Percentiles rank a stretch among this genome's conserved stretches.
Conservation (phyloP, 2,797 vertebrate genomes). For the Sternotherus odoratus region DNA sequence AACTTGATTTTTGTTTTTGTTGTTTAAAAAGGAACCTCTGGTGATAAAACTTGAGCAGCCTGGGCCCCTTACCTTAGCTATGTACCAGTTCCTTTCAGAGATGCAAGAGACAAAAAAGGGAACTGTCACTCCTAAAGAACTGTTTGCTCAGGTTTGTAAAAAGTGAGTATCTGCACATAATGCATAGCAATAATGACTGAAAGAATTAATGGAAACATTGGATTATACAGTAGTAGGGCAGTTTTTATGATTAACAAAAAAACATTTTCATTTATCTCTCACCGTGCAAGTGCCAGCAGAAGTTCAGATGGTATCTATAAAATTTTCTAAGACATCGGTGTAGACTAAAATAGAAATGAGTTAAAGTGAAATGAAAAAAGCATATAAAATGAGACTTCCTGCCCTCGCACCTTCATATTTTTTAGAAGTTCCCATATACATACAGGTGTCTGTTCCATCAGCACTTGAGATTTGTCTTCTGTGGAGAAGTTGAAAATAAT, state of each 20-base stretch:
- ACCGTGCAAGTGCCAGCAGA: neutral
- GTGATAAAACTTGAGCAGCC: constrained; percentile 87
- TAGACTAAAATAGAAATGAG: neutral
- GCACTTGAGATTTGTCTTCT: neutral
- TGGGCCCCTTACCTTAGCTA: constrained; percentile 92
- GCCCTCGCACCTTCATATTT: neutral
- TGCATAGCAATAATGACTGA: neutral
- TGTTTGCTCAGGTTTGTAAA: constrained; percentile 98
- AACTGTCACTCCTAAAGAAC: constrained; percentile 90
- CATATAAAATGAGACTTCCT: neutral
- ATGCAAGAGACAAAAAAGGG: constrained; percentile 91
- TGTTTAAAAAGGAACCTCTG: constrained; percentile 85
- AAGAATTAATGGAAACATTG: neutral
- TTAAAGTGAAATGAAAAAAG: neutral
- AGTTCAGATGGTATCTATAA: neutral
- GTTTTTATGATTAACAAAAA: neutral
- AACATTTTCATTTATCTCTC: neutral
- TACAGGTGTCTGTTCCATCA: neutral
- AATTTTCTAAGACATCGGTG: neutral
- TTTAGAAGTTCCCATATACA: neutral
- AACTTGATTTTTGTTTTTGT: constrained; percentile 30
- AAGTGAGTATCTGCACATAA: constrained; percentile 86
- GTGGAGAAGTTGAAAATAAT: neutral
- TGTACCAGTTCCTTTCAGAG: constrained; percentile 93
- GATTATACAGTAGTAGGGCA: neutral